Evolutionary conservation across 2,113 vertebrate species (phyloP).

Genomic region (Nanger granti): DNA sequence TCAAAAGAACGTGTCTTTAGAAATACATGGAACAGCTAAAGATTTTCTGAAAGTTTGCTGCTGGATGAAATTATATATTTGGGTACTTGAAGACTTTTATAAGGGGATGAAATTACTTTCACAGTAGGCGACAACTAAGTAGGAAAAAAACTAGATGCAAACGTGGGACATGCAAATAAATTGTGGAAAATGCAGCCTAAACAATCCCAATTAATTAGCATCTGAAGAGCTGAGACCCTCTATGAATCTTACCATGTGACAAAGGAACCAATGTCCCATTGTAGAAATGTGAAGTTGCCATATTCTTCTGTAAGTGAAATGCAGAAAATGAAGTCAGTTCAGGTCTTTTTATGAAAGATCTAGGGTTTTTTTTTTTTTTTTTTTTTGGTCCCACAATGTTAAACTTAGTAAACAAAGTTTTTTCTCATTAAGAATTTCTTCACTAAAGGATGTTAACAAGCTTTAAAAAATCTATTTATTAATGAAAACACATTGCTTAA

Average conservation of each 20-base stretch:
- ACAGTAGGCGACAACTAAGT: neutral
- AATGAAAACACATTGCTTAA: slow-evolving; percentile 3
- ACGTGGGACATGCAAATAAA: neutral
- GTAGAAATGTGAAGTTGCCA: neutral
- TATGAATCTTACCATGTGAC: neutral
- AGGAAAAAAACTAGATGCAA: neutral
- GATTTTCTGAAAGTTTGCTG: slow-evolving; percentile 29
- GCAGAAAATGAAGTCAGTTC: neutral
- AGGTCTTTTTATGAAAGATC: neutral
- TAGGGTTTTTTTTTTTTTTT: neutral
- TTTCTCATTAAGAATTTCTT: neutral
- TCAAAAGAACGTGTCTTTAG: slow-evolving; percentile 5
- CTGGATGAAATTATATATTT: slow-evolving; percentile 13
- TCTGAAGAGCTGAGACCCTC: neutral
- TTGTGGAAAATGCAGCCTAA: neutral
- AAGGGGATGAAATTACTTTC: slow-evolving; percentile 12
- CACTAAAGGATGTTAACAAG: neutral
- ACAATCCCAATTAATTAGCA: neutral
- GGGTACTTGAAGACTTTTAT: slow-evolving; percentile 8
- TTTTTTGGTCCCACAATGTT: neutral
- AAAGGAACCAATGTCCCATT: neutral
- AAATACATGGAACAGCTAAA: neutral
- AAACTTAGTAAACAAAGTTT: neutral
- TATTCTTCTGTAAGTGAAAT: neutral
- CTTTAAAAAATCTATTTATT: slow-evolving; percentile 37